Evolutionary conservation across 2,113 vertebrate genomes (phyloP).

Genomic region (Hiodon tergisus): DNA sequence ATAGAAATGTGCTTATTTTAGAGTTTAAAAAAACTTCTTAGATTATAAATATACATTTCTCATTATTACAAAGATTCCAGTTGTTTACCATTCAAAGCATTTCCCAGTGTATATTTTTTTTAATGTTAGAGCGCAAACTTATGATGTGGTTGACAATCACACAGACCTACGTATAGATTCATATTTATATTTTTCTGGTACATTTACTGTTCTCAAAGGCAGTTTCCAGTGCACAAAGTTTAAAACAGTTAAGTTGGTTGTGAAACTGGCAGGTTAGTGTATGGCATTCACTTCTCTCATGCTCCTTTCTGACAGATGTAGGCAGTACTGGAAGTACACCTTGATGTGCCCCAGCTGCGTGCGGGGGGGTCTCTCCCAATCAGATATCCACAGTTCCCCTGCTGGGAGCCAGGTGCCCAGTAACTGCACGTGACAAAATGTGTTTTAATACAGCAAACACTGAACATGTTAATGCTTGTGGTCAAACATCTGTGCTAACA

Average conservation of each 20-base stretch:
- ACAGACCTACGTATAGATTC: too few relatives aligned
- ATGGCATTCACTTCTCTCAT: background rate
- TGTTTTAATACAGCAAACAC: background rate
- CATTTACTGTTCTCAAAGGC: too few relatives aligned
- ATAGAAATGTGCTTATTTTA: background rate
- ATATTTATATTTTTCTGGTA: too few relatives aligned
- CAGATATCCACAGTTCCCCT: constrained; percentile 42
- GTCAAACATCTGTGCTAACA: background rate
- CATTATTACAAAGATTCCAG: background rate
- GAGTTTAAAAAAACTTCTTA: background rate
- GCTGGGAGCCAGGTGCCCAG: background rate
- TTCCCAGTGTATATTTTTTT: background rate
- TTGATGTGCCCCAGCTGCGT: constrained; percentile 39
- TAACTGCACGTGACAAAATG: constrained; percentile 38
- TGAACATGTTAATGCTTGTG: background rate
- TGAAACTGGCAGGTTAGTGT: background rate
- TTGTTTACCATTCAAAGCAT: background rate
- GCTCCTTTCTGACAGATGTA: constrained; percentile 54
- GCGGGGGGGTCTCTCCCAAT: fast-evolving
- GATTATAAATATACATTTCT: background rate
- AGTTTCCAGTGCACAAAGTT: too few relatives aligned
- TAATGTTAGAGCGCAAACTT: too few relatives aligned
- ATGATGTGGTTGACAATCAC: too few relatives aligned
- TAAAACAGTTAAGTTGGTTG: background rate
- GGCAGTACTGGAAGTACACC: constrained; percentile 17